A percentile compares a stretch with the other conserved stretches of the same genome.
Conservation (phyloP, 2,797 vertebrate species). For the Toxotes lorentzi region DNA sequence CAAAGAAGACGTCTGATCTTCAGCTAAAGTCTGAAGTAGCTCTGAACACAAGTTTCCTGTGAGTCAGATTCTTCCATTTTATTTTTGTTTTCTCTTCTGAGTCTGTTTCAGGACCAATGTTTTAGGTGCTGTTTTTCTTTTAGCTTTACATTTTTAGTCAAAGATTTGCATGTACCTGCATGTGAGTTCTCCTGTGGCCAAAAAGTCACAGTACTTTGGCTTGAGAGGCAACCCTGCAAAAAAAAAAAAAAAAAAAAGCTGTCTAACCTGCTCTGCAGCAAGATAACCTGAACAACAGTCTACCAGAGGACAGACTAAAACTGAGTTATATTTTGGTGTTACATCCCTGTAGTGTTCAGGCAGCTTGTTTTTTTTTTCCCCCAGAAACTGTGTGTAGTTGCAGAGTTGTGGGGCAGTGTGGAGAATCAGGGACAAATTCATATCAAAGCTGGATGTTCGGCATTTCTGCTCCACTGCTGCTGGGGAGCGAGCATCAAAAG, state of each 20-base stretch:
- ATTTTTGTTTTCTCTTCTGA: not conserved
- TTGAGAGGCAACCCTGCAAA: not conserved
- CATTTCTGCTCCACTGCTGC: conserved; percentile 71
- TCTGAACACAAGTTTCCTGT: not conserved
- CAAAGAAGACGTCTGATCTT: not conserved
- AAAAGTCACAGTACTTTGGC: not conserved
- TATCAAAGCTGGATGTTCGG: conserved; percentile 71
- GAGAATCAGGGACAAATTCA: conserved; percentile 73
- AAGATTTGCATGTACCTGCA: not conserved
- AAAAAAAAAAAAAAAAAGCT: conserved; percentile 11
- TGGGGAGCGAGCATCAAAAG: conserved; percentile 73
- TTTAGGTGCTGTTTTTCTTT: not conserved
- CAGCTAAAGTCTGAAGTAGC: too few relatives aligned
- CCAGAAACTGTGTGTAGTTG: not conserved
- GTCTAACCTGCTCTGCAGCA: conserved; percentile 24
- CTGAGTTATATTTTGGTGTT: not conserved
- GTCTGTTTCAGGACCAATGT: not conserved
- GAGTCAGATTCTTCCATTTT: not conserved
- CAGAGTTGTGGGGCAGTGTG: conserved; percentile 40
- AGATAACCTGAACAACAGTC: not conserved
- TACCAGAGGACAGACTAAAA: not conserved
- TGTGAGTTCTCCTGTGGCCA: not conserved
- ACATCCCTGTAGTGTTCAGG: not conserved
- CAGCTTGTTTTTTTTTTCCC: not conserved
- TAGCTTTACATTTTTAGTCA: not conserved